A percentile compares a stretch with the other conserved stretches of the same genome.
Conservation (phyloP, 2,888 invertebrate species). For the Vannuccia rotundouncinata region DNA sequence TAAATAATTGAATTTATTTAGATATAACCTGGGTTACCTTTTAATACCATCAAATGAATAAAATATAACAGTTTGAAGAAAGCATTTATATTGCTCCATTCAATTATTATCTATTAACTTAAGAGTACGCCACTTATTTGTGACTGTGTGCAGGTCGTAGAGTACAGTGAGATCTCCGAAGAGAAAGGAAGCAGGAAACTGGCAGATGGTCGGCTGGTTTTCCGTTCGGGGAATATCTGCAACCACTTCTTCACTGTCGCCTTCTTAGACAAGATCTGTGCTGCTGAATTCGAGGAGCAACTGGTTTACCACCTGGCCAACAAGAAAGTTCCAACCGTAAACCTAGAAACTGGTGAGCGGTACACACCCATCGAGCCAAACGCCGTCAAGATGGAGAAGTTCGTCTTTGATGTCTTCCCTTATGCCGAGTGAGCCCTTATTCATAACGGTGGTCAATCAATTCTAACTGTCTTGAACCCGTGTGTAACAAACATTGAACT, state of each 20-base stretch:
- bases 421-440: constrained; percentile 66
- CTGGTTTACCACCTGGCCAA: constrained; percentile 87
- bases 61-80: no score
- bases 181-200: constrained; percentile 71
- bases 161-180: constrained; percentile 88
- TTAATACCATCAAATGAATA: no score
- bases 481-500: neutral
- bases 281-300: constrained; percentile 65
- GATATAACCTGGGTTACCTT: no score
- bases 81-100: no score
- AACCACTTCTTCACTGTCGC: constrained; percentile 88
- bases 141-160: no score
- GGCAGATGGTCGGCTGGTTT: constrained; percentile 71
- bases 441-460: neutral
- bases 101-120: no score
- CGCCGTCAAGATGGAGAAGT: constrained; percentile 97
- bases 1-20: no score
- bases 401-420: constrained; percentile 95
- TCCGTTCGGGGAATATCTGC: constrained; percentile 92
- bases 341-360: constrained; percentile 64
- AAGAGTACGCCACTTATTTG: no score
- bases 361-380: constrained; percentile 73
- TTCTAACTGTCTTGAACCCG: neutral
- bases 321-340: constrained; percentile 86
- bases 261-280: constrained; percentile 62